Evolutionary conservation across 2,113 vertebrate species (phyloP).

Genomic region (Cyprinodon tularosa): DNA sequence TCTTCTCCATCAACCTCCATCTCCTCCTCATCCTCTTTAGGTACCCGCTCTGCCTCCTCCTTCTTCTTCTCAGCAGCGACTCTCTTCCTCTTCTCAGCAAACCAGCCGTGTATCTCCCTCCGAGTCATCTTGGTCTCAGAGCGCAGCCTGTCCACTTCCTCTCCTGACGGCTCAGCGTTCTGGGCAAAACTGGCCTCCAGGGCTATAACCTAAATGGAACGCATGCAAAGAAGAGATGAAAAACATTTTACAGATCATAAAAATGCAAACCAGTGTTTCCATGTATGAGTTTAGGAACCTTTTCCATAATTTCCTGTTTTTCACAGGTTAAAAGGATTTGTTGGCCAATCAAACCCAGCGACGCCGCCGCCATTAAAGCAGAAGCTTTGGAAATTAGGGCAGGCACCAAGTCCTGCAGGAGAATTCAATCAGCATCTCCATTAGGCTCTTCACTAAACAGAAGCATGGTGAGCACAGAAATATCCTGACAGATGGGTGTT

Average conservation of each 20-base stretch:
- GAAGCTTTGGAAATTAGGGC: no score
- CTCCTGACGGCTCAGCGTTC: slow-evolving; percentile 84
- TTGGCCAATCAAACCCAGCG: background rate
- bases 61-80: slow-evolving; percentile 81
- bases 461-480: background rate
- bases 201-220: slow-evolving; percentile 60
- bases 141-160: slow-evolving; percentile 92
- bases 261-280: background rate
- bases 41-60: slow-evolving; percentile 75
- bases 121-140: slow-evolving; percentile 96
- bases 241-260: background rate
- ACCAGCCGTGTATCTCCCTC: slow-evolving; percentile 96
- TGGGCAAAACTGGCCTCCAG: slow-evolving; percentile 92
- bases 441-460: background rate
- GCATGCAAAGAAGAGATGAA: background rate
- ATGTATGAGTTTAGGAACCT: background rate
- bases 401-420: background rate
- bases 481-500: background rate
- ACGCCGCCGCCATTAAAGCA: background rate
- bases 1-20: slow-evolving; percentile 70
- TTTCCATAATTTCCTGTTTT: background rate
- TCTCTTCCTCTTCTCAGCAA: slow-evolving; percentile 89
- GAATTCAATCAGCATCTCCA: background rate
- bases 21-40: slow-evolving; percentile 73
- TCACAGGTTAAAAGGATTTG: background rate